Base-by-base conservation (phyloP, 1,140 invertebrate genomes). In the Campoletis sonorensis region DNA sequence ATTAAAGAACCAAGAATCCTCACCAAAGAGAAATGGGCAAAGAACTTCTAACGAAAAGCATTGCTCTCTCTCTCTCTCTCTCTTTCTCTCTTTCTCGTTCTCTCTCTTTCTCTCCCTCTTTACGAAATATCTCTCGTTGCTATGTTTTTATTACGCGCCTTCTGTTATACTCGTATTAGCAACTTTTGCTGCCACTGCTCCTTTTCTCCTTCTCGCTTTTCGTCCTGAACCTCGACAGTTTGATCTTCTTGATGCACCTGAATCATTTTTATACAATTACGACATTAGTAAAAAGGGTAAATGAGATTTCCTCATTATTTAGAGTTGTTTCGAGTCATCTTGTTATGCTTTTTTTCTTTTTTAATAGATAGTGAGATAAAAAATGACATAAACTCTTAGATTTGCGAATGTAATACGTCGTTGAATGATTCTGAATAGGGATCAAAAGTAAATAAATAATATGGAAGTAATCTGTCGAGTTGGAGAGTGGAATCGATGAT, bases 1-100 rank as follows among this genome's bases (percentile, higher is more conserved):
- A 88, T 89, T 89, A 89, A 89, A 88, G 86, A 88, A 87, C 77
- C 87, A 83, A 85, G 84, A 88, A 86, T 86, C 85, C 81, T 82
- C 81, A 72, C 58, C 80, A 82, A 67, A 81, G 73, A 77, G 72
- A 79, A 80, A 79, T 80, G 79, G 37, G 4, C 21, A 76, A 70
- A 83, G 68, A 86, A 88, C 83, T 88, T 85, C 80, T 84, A 85
- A 87, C 82, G 83, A 84, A 26, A 84, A 83, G 84, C 85, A 85
- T 86, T 81, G 79, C 84, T 11, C n/a, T 10, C 45, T 76, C n/a
- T n/a, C n/a, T n/a, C n/a, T n/a, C n/a, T n/a, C n/a, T n/a, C n/a
- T n/a, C n/a, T n/a, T n/a, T n/a, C n/a, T n/a, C n/a, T n/a, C n/a
- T n/a, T n/a, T n/a, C n/a, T n/a, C n/a, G n/a, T n/a, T n/a, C 84